phyloP scores from a whole-genome alignment of 2,888 invertebrate species.

The Cynaeus angustus region DNA sequence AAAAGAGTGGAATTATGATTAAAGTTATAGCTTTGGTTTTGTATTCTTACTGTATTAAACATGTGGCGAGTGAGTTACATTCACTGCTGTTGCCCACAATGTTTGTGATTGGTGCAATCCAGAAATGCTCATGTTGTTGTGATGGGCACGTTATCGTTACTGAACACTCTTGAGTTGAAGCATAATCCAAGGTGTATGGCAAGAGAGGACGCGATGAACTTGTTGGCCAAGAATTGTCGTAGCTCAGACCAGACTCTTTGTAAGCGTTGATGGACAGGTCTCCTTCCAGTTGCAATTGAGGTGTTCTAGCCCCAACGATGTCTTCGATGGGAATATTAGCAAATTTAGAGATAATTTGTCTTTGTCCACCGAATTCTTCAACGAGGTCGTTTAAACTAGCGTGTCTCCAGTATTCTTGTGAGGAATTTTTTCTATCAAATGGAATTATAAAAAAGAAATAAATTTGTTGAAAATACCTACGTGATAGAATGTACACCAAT shows the following conservation, averaged over 20 bases:
- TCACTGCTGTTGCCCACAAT: conserved; percentile 72
- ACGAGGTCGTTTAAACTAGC: conserved; percentile 61
- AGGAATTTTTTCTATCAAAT: conserved; percentile 55
- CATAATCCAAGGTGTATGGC: conserved; percentile 82
- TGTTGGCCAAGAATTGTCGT: conserved; percentile 79
- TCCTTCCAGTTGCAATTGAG: conserved; percentile 76
- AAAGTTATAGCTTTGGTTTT: not conserved
- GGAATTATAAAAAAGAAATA: conserved; percentile 63
- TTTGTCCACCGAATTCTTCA: conserved; percentile 68
- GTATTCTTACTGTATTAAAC: conserved; percentile 71
- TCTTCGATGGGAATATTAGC: conserved; percentile 66
- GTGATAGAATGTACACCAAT: conserved; percentile 81
- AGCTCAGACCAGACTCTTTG: conserved; percentile 72
- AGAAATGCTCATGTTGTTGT: conserved; percentile 75
- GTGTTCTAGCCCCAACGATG: conserved; percentile 71
- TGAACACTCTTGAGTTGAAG: conserved; percentile 74
- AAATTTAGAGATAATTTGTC: conserved; percentile 65
- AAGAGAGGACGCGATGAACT: conserved; percentile 73
- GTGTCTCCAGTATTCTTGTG: conserved; percentile 64
- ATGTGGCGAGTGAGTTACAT: conserved; percentile 77
- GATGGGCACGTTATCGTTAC: conserved; percentile 75
- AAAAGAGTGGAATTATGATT: conserved; percentile 47
- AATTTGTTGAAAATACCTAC: conserved; percentile 58
- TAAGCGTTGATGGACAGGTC: conserved; percentile 77
- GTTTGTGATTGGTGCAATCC: conserved; percentile 80